These are phyloP conservation scores for Cataglyphis rosenhaueri DNA, from an alignment of 2,888 invertebrate genomes.

Conservation along the genomic window DNA sequence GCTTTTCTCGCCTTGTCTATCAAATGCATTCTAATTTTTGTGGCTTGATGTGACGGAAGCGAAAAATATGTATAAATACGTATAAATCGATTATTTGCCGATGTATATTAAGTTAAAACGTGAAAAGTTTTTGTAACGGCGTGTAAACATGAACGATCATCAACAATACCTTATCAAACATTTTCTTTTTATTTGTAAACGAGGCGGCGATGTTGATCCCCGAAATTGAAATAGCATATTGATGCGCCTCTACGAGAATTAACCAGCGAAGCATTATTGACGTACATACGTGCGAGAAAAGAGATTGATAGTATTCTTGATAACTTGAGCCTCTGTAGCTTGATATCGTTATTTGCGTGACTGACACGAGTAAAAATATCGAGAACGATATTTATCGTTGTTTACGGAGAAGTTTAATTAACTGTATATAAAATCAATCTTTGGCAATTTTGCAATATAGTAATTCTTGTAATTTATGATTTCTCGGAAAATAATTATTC, in stretches of 20 bases:
- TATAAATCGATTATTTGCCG: constrained; percentile 4
- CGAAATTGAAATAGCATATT: constrained; percentile 10
- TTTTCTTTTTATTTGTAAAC: constrained; percentile 57
- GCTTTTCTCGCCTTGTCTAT: constrained; percentile 9
- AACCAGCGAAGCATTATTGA: background rate
- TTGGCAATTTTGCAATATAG: background rate
- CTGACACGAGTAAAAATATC: background rate
- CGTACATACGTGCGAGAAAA: background rate
- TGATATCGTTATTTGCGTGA: background rate
- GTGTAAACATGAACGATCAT: constrained; percentile 28
- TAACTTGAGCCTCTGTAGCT: background rate
- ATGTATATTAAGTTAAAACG: constrained; percentile 20
- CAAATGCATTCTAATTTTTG: constrained; percentile 48
- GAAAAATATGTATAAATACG: constrained; percentile 12
- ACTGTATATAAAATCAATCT: background rate
- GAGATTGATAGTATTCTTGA: background rate
- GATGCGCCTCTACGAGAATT: constrained; percentile 19
- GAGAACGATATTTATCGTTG: background rate
- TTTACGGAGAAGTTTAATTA: background rate
- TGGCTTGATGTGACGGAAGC: background rate
- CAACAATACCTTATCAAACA: background rate
- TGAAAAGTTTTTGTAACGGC: constrained; percentile 57
- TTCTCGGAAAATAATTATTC: constrained; percentile 19
- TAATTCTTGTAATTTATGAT: constrained; percentile 9
- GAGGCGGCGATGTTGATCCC: constrained; percentile 24